Conservation (phyloP, 2,888 invertebrate genomes). For the Polydrusus cervinus region DNA sequence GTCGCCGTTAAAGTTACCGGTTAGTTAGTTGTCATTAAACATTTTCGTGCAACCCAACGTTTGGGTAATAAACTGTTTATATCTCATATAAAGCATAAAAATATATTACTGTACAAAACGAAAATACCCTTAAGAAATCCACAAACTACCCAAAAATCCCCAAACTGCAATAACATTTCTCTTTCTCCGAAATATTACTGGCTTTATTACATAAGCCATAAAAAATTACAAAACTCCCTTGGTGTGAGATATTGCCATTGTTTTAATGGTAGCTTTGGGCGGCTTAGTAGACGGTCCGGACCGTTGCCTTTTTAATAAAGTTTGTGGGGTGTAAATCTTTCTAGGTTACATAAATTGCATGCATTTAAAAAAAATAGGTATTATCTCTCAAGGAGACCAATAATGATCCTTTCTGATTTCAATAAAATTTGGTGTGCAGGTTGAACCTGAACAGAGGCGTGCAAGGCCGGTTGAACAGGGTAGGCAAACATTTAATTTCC, state of each 20-base stretch:
- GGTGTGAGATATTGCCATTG: conserved; percentile 40
- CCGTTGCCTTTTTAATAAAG: conserved; percentile 16
- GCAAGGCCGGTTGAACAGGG: too few species aligned
- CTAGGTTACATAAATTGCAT: not conserved
- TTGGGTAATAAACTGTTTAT: too few species aligned
- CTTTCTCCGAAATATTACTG: conserved; percentile 29
- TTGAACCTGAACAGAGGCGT: too few species aligned
- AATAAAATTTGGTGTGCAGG: too few species aligned
- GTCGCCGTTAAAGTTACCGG: too few species aligned
- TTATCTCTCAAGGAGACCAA: too few species aligned
- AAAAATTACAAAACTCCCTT: conserved; percentile 41
- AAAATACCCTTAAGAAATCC: conserved; percentile 21
- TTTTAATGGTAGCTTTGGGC: conserved; percentile 31
- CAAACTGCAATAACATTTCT: conserved; percentile 34
- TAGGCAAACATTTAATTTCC: too few species aligned
- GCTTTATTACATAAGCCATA: conserved; percentile 34
- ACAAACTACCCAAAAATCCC: conserved; percentile 25
- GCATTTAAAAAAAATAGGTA: not conserved
- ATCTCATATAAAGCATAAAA: too few species aligned
- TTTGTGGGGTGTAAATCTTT: conserved; percentile 9
- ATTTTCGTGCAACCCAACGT: too few species aligned
- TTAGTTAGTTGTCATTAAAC: too few species aligned
- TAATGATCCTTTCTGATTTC: too few species aligned
- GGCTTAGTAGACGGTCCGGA: conserved; percentile 8
- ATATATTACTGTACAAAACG: not conserved